These are phyloP conservation scores for Phaedon cochleariae DNA, from an alignment of 2,888 invertebrate species.

Conservation along the genomic window DNA sequence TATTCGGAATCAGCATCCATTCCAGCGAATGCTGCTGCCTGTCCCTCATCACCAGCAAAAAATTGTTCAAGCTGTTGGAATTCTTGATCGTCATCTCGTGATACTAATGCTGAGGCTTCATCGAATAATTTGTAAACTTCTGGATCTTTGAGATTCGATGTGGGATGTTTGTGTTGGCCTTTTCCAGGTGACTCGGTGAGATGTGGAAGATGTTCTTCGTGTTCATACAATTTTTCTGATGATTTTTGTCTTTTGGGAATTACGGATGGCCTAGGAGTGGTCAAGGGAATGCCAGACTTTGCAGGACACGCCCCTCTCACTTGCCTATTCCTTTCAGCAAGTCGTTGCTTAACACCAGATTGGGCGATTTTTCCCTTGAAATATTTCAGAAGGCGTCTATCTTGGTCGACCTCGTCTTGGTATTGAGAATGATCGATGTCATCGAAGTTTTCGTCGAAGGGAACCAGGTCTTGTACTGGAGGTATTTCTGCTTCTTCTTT, in stretches of 20 bases:
- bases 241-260: conserved; percentile 38
- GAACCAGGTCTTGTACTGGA: background rate
- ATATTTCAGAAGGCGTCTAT: conserved; percentile 19
- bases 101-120: conserved; percentile 12
- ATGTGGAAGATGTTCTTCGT: conserved; percentile 11
- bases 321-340: conserved; percentile 1
- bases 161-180: background rate
- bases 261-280: conserved; percentile 41
- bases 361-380: conserved; percentile 13
- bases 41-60: background rate
- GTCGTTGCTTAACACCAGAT: background rate
- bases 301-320: conserved; percentile 32
- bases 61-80: no score
- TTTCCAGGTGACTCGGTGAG: background rate
- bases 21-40: background rate
- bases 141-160: conserved; percentile 8
- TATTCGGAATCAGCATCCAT: conserved; percentile 9
- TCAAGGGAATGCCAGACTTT: conserved; percentile 39
- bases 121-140: conserved; percentile 18
- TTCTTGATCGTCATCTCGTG: background rate
- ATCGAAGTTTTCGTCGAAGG: conserved; percentile 4
- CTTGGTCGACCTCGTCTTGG: conserved; percentile 20
- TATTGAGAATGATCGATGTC: conserved; percentile 22
- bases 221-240: conserved; percentile 32
- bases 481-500: conserved; percentile 6